These are phyloP conservation scores for Anguilla obscura DNA, from an alignment of 2,797 vertebrate species.

Conservation along the genomic window DNA sequence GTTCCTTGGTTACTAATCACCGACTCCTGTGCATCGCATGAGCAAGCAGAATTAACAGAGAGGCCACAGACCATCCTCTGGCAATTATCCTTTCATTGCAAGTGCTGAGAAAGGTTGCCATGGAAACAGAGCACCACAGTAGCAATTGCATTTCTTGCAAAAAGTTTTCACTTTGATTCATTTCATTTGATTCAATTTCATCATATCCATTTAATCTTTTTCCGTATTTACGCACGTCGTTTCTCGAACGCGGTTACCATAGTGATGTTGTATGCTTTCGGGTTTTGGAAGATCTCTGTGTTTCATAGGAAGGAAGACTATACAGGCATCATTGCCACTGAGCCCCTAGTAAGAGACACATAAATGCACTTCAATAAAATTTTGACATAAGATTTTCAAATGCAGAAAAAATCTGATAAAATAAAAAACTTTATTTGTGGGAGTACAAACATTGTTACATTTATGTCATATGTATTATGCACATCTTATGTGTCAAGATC, in stretches of 20 bases:
- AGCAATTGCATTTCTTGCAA: neutral
- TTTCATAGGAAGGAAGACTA: neutral
- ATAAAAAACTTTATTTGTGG: neutral
- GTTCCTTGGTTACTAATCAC: slow-evolving; percentile 48
- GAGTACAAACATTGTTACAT: neutral
- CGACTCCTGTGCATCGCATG: neutral
- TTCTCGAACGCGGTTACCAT: neutral
- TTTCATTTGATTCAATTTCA: slow-evolving; percentile 12
- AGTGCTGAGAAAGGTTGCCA: slow-evolving; percentile 32
- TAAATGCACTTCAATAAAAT: neutral
- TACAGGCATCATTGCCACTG: neutral
- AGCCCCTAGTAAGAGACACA: neutral
- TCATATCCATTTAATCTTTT: neutral
- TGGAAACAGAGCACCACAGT: neutral
- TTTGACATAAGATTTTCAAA: neutral
- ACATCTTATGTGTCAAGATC: neutral
- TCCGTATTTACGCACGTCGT: neutral
- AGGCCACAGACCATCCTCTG: slow-evolving; percentile 45
- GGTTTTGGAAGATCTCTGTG: neutral
- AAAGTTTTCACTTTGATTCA: neutral
- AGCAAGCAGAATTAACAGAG: slow-evolving; percentile 41
- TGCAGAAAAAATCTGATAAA: neutral
- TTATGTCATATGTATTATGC: neutral
- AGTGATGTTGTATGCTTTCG: neutral
- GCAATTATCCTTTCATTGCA: slow-evolving; percentile 44